Evolutionary conservation across 2,888 invertebrate species (phyloP), one percentile per base, ranked within the genome.

Genomic region (Ethmia dodecea): DNA sequence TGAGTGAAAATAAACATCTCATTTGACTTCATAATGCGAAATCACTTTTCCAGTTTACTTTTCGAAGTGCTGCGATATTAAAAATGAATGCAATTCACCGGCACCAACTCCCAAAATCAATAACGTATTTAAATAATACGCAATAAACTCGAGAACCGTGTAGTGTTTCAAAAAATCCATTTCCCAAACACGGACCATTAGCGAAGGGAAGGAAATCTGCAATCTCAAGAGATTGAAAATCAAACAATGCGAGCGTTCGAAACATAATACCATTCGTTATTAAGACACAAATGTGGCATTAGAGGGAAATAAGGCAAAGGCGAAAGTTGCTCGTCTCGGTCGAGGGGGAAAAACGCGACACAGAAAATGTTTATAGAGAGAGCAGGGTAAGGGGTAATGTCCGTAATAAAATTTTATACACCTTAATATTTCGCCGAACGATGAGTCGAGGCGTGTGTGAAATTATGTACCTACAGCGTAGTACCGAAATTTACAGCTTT

Each of bases 401-500:
- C 55, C 52, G 66, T 80, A 78, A 84, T 83, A 86, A 84, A 81
- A 83, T 84, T 83, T 84, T 78, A 83, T 79, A 74, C 72, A 71
- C 77, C 77, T 76, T 79, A 78, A 81, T 83, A 83, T 83, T 83
- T 81, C 67, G 73, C 60, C 61, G 62, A 75, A 73, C 75, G 79
- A 83, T 76, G 81, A 81, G 79, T 69, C 69, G 76, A 73, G 72
- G 74, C 72, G 72, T 75, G 73, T 77, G 77, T 70, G 71, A 80
- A 79, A 78, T 84, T 74, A 77, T 77, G 69, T 76, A 68, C 65
- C 52, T 60, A 59, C 59, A 58, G 52, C 50, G 57, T 46, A 55
- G 59, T 60, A 56, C 59, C 50, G 47, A 58, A 77, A 67, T 78
- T 79, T 78, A 79, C 66, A 66, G 57, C 68, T 60, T 56, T 52